A percentile compares a stretch with the other conserved stretches of the same genome.
phyloP scores from a whole-genome alignment of 53 echinoderm and acorn worm genomes.

The Luidia sarsii region DNA sequence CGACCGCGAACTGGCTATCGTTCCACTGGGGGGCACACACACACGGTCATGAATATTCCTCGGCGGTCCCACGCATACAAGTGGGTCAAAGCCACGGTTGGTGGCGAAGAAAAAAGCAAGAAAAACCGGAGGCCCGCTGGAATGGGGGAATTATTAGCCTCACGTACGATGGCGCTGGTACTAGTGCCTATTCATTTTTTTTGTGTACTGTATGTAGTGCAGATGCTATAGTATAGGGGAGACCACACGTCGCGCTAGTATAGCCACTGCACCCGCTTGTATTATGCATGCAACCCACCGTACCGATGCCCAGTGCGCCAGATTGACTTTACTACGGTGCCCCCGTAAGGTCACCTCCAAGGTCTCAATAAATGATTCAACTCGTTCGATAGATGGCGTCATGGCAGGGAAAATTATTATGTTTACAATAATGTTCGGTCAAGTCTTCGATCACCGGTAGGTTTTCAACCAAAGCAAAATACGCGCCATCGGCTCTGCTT shows the following conservation, averaged over 20 bases:
- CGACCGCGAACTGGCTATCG: constrained; percentile 33
- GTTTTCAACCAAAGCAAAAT: too few relatives aligned
- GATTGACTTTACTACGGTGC: constrained; percentile 31
- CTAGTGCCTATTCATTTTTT: constrained; percentile 43
- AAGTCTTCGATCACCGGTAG: too few relatives aligned
- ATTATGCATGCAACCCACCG: constrained; percentile 45
- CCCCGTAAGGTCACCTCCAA: background rate
- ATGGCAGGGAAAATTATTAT: too few relatives aligned
- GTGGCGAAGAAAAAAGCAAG: constrained; percentile 49
- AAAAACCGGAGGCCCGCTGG: constrained; percentile 28
- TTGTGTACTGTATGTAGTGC: constrained; percentile 1
- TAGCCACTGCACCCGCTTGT: background rate
- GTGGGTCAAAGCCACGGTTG: constrained; percentile 56
- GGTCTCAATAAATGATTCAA: too few relatives aligned
- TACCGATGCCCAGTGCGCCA: background rate
- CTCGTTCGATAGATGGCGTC: too few relatives aligned
- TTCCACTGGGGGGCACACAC: constrained; percentile 8
- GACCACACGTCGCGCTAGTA: background rate
- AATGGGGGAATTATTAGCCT: constrained; percentile 31
- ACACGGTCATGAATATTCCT: constrained; percentile 59
- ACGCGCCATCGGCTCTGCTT: too few relatives aligned
- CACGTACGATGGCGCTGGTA: constrained; percentile 54
- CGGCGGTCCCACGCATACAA: constrained; percentile 60
- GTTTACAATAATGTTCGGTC: too few relatives aligned
- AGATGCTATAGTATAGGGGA: too few relatives aligned